Conservation (phyloP, 2,888 invertebrate genomes). For the Tanytarsus gracilentus region DNA sequence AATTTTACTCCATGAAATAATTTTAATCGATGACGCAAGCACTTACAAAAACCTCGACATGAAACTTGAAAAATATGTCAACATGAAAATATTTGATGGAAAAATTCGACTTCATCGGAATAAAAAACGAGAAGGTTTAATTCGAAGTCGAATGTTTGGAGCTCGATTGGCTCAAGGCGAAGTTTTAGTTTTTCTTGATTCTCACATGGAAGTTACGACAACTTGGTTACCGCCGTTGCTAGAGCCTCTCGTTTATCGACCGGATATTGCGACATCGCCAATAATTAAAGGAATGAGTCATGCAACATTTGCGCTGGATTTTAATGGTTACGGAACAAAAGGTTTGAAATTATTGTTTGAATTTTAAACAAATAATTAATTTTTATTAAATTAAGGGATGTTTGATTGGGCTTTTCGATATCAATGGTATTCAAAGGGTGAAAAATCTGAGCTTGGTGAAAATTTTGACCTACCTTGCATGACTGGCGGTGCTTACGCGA, state of each 20-base stretch:
- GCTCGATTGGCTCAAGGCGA: conserved; percentile 75
- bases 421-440: conserved; percentile 10
- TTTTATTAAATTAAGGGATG: too few species aligned
- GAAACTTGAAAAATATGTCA: conserved; percentile 43
- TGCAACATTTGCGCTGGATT: conserved; percentile 1
- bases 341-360: too few species aligned
- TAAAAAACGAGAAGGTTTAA: conserved; percentile 72
- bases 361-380: too few species aligned
- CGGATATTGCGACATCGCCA: conserved; percentile 22
- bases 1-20: conserved; percentile 37
- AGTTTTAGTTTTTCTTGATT: conserved; percentile 83
- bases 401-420: conserved; percentile 18
- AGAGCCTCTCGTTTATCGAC: conserved; percentile 6
- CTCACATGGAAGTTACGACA: conserved; percentile 83
- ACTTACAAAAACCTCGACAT: conserved; percentile 43
- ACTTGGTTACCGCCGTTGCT: conserved; percentile 56
- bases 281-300: conserved; percentile 1
- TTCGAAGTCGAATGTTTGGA: conserved; percentile 78
- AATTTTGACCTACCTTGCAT: conserved; percentile 74
- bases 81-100: conserved; percentile 36
- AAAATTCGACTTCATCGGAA: conserved; percentile 65
- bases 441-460: conserved; percentile 33
- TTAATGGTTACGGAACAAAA: background rate
- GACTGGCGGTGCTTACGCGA: conserved; percentile 48
- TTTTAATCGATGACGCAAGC: conserved; percentile 46